Base-by-base conservation (phyloP, 2,797 vertebrate genomes). In the Melanotaenia nigrans region DNA sequence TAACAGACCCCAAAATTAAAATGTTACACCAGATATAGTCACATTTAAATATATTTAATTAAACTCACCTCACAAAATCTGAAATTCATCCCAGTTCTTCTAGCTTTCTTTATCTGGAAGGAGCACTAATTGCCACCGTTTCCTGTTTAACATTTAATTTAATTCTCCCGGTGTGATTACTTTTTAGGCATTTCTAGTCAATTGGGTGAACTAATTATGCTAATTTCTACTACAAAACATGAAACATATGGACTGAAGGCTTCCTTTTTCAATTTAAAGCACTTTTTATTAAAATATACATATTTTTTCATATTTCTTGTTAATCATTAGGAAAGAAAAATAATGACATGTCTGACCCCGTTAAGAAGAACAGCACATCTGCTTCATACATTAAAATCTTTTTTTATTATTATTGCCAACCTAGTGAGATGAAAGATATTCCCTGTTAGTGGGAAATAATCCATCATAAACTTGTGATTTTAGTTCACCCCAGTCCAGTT, bases 401-500 rank as follows among this genome's bases (percentile, higher is more conserved):
- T 18, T 65, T 42, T 5, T 64, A 24, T 5, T 4, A 64, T 59
- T 35, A 63, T 61, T 76, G 53, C 72, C 56, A 47, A 22, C 65
- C 8, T 22, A 28, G 33, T 53, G 10, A 54, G 49, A 72, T 73
- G 65, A 85, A 69, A 83, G 18, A 78, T 75, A 75, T 73, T 68
- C 20, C 18, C 36, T 49, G 66, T 61, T 24, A 57, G 75, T 71
- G 45, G 66, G 32, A 79, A 73, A 71, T 68, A 69, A 77, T 80
- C 53, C 24, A 60, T 65, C 62, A 80, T 59, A 79, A 81, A 61
- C 36, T 68, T 14, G 32, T 87, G 62, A 75, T 85, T 77, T 86
- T 57, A 71, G 42, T 77, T 81, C 58, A 82, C 33, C 47, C 86
- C 81, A 68, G 71, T 65, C 61, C 65, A 59, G 25, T 28, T 72